phyloP scores from a whole-genome alignment of 2,113 vertebrate species.

The Coptodon rendalli region DNA sequence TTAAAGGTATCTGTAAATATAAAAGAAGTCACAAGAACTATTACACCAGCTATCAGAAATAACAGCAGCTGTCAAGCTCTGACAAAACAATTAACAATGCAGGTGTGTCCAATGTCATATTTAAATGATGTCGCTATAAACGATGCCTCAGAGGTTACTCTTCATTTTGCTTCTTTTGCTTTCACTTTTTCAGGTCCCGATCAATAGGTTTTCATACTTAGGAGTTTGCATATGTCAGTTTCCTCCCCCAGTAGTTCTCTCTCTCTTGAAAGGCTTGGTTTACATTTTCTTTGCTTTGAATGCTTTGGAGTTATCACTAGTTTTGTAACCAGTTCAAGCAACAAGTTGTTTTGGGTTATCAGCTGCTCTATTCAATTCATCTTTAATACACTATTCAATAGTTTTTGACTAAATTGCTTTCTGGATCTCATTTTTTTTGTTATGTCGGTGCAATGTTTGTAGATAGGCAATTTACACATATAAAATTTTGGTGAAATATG shows the following conservation, averaged over 20 bases:
- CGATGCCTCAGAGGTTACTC: background rate
- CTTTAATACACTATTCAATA: background rate
- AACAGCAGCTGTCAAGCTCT: background rate
- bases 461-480: background rate
- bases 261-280: background rate
- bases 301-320: background rate
- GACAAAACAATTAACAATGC: background rate
- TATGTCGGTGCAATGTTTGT: background rate
- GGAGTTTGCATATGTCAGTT: background rate
- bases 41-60: background rate
- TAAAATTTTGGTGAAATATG: background rate
- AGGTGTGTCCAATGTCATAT: background rate
- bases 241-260: background rate
- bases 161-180: background rate
- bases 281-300: background rate
- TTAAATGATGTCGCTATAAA: background rate
- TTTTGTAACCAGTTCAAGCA: background rate
- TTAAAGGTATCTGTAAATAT: background rate
- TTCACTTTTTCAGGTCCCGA: background rate
- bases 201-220: background rate
- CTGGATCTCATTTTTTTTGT: background rate
- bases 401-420: background rate
- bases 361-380: background rate
- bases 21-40: background rate
- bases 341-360: background rate